Conservation (phyloP, 2,113 vertebrate genomes). For the Crotalus viridis region DNA sequence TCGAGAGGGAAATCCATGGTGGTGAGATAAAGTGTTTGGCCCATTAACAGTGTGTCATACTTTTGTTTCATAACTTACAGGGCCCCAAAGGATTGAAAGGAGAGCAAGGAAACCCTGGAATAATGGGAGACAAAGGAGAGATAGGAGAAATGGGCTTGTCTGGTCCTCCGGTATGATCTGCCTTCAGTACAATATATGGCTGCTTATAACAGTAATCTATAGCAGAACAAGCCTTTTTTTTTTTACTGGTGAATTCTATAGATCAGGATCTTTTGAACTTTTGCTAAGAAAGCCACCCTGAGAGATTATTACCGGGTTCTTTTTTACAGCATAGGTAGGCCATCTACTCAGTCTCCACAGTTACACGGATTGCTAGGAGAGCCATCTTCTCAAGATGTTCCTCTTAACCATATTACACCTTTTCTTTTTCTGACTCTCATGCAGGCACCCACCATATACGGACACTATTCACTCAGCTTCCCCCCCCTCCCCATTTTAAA, state of each 20-base stretch:
- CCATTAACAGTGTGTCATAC: neutral
- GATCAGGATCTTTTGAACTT: neutral
- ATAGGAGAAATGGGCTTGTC: constrained; percentile 80
- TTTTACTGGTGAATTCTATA: neutral
- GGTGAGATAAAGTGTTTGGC: neutral
- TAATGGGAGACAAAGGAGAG: constrained; percentile 83
- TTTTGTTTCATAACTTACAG: constrained; percentile 61
- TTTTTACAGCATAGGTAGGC: neutral
- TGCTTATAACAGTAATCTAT: neutral
- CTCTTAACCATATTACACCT: neutral
- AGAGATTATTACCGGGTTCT: neutral
- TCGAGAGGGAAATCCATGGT: neutral
- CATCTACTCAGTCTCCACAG: neutral
- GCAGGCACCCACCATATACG: neutral
- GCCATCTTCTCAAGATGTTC: neutral
- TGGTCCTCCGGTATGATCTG: constrained; percentile 79
- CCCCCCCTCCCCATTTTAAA: neutral
- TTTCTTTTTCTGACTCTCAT: neutral
- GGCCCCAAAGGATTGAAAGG: constrained; percentile 84
- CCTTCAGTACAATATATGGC: neutral
- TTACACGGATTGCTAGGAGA: neutral
- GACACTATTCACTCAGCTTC: neutral
- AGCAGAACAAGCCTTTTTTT: neutral
- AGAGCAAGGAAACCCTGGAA: constrained; percentile 76
- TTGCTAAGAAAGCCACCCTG: neutral